These are phyloP conservation scores for Colostygia pectinataria DNA, from an alignment of 2,888 invertebrate genomes.

Conservation along the genomic window DNA sequence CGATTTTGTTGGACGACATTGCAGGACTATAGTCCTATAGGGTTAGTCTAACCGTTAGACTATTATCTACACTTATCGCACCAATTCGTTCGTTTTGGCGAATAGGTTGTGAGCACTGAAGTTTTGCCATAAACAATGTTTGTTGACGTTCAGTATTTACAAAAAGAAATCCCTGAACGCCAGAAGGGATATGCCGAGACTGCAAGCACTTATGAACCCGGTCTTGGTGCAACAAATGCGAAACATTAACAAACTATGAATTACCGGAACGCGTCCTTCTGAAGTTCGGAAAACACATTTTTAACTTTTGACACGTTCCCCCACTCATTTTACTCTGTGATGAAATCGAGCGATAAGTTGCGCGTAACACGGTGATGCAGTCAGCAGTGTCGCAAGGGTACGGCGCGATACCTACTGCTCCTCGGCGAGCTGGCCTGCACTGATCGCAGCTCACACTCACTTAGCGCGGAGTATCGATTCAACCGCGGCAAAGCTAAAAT, in stretches of 20 bases:
- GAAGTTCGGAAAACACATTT: slow-evolving; percentile 25
- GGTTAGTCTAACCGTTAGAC: too few relatives aligned
- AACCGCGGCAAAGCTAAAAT: slow-evolving; percentile 14
- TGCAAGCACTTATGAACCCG: not conserved
- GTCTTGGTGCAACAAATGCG: slow-evolving; percentile 8
- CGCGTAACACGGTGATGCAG: slow-evolving; percentile 11
- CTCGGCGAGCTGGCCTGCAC: slow-evolving; percentile 5
- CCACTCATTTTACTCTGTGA: slow-evolving; percentile 16
- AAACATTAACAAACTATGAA: slow-evolving; percentile 15
- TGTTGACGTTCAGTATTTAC: too few relatives aligned
- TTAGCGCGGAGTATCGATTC: slow-evolving; percentile 17
- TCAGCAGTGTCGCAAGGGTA: slow-evolving; percentile 7
- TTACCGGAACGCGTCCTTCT: slow-evolving; percentile 22
- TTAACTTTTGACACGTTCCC: slow-evolving; percentile 24
- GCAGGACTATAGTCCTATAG: too few relatives aligned
- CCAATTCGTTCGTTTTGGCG: too few relatives aligned
- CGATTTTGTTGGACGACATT: too few relatives aligned
- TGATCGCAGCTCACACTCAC: slow-evolving; percentile 4
- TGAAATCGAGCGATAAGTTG: slow-evolving; percentile 8
- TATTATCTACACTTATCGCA: too few relatives aligned
- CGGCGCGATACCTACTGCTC: slow-evolving; percentile 9
- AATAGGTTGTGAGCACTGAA: too few relatives aligned
- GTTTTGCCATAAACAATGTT: too few relatives aligned
- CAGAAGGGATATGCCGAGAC: too few relatives aligned
- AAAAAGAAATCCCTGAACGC: too few relatives aligned